Percentiles rank a stretch among this genome's conserved stretches.
Evolutionary conservation across 2,888 invertebrate species (phyloP).

Genomic region (Plagiodera versicolora): DNA sequence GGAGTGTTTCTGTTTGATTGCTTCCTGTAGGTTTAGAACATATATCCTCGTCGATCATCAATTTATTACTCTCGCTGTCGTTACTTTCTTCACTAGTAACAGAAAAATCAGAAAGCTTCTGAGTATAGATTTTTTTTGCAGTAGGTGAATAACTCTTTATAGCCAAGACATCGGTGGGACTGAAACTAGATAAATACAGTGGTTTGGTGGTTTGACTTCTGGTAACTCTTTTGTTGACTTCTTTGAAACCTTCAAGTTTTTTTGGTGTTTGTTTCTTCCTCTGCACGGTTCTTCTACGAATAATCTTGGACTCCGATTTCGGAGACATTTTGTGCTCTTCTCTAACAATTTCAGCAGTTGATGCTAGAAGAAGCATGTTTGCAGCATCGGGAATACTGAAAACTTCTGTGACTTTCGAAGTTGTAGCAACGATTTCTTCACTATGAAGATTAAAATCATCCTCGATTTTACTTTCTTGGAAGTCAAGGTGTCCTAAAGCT

Average conservation of each 20-base stretch:
- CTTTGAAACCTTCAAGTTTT: background rate
- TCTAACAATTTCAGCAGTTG: background rate
- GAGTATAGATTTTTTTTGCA: constrained; percentile 7
- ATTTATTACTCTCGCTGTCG: constrained; percentile 15
- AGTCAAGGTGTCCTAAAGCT: background rate
- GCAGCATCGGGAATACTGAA: background rate
- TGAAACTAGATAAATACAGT: background rate
- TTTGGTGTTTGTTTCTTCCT: background rate
- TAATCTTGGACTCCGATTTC: background rate
- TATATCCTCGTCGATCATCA: constrained; percentile 14
- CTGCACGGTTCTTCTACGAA: background rate
- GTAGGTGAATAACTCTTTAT: background rate
- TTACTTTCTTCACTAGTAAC: constrained; percentile 17
- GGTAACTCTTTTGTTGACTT: background rate
- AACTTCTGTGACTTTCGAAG: background rate
- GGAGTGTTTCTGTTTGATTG: background rate
- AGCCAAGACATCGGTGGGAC: constrained; percentile 12
- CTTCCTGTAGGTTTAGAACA: background rate
- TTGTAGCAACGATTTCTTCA: background rate
- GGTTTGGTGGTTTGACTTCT: background rate
- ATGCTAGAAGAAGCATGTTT: background rate
- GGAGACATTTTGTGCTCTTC: background rate
- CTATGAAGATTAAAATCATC: background rate
- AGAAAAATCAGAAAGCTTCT: constrained; percentile 8
- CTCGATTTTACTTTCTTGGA: background rate